A percentile compares a stretch with the other conserved stretches of the same genome.
Evolutionary conservation across 2,888 invertebrate species (phyloP).

Genomic region (Drosophila monieri): DNA sequence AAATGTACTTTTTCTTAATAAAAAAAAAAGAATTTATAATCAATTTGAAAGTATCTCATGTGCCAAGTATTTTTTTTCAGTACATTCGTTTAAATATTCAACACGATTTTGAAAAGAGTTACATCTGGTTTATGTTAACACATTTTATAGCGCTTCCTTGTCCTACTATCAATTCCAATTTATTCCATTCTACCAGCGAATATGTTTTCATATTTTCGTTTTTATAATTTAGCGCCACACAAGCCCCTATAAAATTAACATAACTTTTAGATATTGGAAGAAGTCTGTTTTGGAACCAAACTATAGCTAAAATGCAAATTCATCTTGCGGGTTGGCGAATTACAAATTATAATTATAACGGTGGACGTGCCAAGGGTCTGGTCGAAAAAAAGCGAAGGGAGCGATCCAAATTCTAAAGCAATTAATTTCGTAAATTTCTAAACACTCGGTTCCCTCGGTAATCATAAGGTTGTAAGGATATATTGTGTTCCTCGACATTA

Average conservation of each 20-base stretch:
- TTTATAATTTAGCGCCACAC: conserved; percentile 27
- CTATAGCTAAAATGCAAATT: conserved; percentile 19
- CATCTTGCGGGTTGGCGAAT: conserved; percentile 3
- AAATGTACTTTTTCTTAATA: too few relatives aligned
- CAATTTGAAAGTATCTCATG: neutral
- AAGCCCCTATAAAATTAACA: conserved; percentile 28
- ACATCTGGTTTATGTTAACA: conserved; percentile 6
- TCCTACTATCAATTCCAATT: conserved; percentile 7
- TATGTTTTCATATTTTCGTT: conserved; percentile 28
- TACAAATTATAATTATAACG: conserved; percentile 13
- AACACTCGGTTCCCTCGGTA: too few relatives aligned
- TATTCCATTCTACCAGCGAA: conserved; percentile 10
- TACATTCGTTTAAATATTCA: neutral
- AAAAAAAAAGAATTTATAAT: too few relatives aligned
- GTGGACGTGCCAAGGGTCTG: conserved; percentile 5
- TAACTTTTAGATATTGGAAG: neutral
- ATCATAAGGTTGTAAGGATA: too few relatives aligned
- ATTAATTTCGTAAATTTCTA: too few relatives aligned
- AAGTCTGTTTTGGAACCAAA: conserved; percentile 14
- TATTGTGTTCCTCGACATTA: too few relatives aligned
- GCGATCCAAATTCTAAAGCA: too few relatives aligned
- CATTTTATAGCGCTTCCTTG: conserved; percentile 15
- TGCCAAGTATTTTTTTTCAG: neutral
- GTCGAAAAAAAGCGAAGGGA: conserved; percentile 1
- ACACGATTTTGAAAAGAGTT: neutral